phyloP scores from a whole-genome alignment of 2,888 invertebrate species.

The Ophion ellenae region DNA sequence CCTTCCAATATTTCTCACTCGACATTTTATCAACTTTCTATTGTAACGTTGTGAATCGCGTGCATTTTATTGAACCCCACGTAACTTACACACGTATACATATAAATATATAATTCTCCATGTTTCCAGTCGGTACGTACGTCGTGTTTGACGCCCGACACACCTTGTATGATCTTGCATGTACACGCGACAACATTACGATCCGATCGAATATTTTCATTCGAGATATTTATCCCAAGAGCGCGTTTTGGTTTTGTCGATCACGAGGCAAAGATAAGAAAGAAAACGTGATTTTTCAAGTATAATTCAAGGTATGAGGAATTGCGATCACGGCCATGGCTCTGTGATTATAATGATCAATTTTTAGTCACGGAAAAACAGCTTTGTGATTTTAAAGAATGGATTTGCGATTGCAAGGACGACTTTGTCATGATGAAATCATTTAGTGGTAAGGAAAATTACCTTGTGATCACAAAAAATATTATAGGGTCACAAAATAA shows the following conservation, averaged over 20 bases:
- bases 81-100: background rate
- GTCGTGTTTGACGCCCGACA: too few relatives aligned
- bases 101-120: background rate
- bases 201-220: background rate
- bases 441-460: too few relatives aligned
- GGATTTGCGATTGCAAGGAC: background rate
- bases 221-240: too few relatives aligned
- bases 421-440: background rate
- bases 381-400: background rate
- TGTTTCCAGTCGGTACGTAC: too few relatives aligned
- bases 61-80: background rate
- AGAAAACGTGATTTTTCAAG: background rate
- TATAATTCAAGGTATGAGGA: background rate
- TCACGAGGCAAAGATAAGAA: too few relatives aligned
- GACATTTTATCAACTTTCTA: conserved; percentile 62
- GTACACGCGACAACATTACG: too few relatives aligned
- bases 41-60: background rate
- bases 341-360: background rate
- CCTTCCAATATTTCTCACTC: conserved; percentile 75
- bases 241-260: too few relatives aligned
- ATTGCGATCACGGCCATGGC: background rate
- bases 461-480: too few relatives aligned
- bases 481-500: background rate
- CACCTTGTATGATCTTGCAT: too few relatives aligned
- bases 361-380: background rate